A percentile compares a stretch with the other conserved stretches of the same genome.
phyloP scores from a whole-genome alignment of 1,140 invertebrate genomes.

The Magallana ariakensis region DNA sequence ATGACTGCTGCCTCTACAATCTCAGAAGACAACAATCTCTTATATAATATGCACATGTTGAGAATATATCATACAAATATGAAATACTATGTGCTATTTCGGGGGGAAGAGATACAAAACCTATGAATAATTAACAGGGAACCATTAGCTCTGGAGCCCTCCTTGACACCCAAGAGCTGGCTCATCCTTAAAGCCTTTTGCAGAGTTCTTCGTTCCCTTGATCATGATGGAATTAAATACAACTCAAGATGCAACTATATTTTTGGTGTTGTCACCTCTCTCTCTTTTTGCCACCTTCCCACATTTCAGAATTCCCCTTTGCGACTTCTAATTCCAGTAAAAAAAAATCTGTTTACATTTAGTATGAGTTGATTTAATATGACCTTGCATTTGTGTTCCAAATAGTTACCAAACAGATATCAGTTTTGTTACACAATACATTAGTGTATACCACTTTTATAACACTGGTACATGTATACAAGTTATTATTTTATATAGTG shows the following conservation, averaged over 20 bases:
- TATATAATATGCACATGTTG: neutral
- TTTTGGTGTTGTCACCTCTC: neutral
- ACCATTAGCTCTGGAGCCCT: slow-evolving; percentile 19
- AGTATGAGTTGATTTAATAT: too few relatives aligned
- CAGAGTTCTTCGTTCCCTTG: neutral
- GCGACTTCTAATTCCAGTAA: neutral
- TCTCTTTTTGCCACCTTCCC: slow-evolving; percentile 6
- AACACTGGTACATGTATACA: too few relatives aligned
- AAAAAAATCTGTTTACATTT: neutral
- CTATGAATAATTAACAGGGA: slow-evolving; percentile 35
- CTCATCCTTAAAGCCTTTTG: neutral
- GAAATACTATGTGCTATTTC: slow-evolving; percentile 20
- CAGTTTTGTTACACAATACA: too few relatives aligned
- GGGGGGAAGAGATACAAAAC: slow-evolving; percentile 17
- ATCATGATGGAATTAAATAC: slow-evolving; percentile 9
- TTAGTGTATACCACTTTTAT: too few relatives aligned
- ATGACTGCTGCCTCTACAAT: neutral
- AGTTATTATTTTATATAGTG: too few relatives aligned
- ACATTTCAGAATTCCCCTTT: neutral
- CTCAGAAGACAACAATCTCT: neutral
- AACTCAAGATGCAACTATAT: neutral
- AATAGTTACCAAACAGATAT: too few relatives aligned
- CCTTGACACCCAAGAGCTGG: slow-evolving; percentile 7
- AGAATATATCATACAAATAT: slow-evolving; percentile 17
- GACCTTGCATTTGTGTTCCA: too few relatives aligned